Evolutionary conservation across 1,140 invertebrate genomes (phyloP).

Genomic region (Aphaenogaster rudis): DNA sequence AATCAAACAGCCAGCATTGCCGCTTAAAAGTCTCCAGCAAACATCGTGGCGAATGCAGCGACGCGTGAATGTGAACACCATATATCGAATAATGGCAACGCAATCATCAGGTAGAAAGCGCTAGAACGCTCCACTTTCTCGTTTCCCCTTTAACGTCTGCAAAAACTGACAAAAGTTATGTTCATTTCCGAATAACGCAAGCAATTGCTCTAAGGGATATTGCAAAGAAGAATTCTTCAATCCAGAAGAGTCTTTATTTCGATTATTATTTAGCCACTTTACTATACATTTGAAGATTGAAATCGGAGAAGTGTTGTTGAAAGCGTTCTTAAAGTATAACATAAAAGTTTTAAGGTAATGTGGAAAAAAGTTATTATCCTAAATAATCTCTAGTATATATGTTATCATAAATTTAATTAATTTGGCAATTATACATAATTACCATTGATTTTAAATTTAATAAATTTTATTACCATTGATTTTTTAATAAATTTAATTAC

Average conservation of each 20-base stretch:
- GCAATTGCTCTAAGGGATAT: neutral
- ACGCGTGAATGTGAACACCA: conserved; percentile 25
- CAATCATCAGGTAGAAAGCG: conserved; percentile 32
- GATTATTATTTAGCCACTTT: neutral
- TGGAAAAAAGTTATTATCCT: no score
- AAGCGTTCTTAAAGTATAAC: neutral
- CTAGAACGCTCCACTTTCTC: conserved; percentile 6
- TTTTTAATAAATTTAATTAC: no score
- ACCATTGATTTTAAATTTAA: no score
- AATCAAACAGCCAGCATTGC: conserved; percentile 19
- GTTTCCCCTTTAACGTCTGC: neutral
- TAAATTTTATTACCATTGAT: no score
- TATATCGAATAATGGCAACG: conserved; percentile 38
- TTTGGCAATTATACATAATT: no score
- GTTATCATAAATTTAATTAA: no score
- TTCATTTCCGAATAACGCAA: neutral
- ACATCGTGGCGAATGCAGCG: conserved; percentile 30
- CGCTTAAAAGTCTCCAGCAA: conserved; percentile 43
- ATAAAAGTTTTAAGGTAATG: no score
- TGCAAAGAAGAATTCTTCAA: neutral
- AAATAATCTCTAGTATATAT: no score
- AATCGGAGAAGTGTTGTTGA: neutral
- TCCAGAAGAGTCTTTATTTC: neutral
- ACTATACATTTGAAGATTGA: neutral
- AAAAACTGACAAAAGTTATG: conserved; percentile 7